A percentile compares a stretch with the other conserved stretches of the same genome.
Evolutionary conservation across 92 coral and sea anemone species (phyloP).

Genomic region (Phenganax stokvisi): DNA sequence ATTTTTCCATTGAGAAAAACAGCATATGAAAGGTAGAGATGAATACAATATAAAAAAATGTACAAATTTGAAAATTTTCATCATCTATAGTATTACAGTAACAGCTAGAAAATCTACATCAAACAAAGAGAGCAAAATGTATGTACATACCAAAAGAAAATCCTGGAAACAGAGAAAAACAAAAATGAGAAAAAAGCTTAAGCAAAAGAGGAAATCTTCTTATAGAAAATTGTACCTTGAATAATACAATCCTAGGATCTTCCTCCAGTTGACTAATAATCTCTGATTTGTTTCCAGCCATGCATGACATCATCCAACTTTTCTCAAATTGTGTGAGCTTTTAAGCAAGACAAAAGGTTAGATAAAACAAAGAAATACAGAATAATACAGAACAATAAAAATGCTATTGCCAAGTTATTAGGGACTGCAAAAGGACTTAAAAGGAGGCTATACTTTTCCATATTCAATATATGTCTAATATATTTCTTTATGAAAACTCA

Average conservation of each 20-base stretch:
- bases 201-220: no score
- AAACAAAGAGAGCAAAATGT: background rate
- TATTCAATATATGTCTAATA: background rate
- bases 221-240: constrained; percentile 47
- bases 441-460: background rate
- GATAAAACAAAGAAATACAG: background rate
- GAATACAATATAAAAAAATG: no score
- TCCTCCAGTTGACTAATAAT: constrained; percentile 89
- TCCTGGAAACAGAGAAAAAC: background rate
- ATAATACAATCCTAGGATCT: constrained; percentile 71
- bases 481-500: background rate
- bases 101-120: background rate
- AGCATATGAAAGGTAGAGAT: no score
- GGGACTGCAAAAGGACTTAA: no score
- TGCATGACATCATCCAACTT: constrained; percentile 84
- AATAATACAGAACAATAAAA: background rate
- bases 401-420: background rate
- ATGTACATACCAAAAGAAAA: no score
- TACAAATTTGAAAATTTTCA: no score
- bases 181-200: background rate
- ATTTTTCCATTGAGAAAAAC: no score
- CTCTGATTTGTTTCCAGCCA: constrained; percentile 83
- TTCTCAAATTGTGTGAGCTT: constrained; percentile 85
- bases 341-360: background rate
- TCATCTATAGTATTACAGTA: background rate